Evolutionary conservation across 1,140 invertebrate genomes (phyloP), one percentile per base, ranked within the genome.

Genomic region (Rhyacophila brunnea): DNA sequence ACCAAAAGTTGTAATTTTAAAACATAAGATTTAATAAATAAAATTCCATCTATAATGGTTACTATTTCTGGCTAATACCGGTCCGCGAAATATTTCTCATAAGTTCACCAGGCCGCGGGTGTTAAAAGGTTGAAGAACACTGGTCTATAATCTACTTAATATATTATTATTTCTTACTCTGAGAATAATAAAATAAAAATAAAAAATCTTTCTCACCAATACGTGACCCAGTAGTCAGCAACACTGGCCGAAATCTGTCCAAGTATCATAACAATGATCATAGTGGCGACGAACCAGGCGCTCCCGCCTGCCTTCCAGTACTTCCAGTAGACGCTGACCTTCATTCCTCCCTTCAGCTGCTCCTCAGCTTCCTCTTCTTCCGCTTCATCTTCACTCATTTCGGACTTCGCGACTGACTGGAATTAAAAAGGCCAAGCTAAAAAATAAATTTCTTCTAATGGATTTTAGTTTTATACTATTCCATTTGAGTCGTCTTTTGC

Each of bases 221-320:
- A 75, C 2, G 78, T 79, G 13, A 81, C 75, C 78, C 78, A 81
- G 42, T 78, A 80, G 59, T 81, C 80, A 40, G 73, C 75, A 2
- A 76, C 67, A 6, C 75, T 80, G 1, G 77, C 74, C 0, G 77
- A 74, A 0, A 79, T 60, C 64, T 81, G 80, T 6, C 77, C 77
- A 14, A 80, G 46, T 1, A 81, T 58, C 7, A 81, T 69, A 2
- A 80, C 53, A 0, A 78, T n/a, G 1, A 78, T 55, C 71, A 78
- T 74, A 51, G 75, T 74, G 1, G 72, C 9, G 0, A 80, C 64
- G 19, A 71, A 66, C 1, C 68, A 67, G 0, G 68, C 54, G 17
- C 60, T 65, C 45, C 75, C 76, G 0, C 78, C 78, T n/a, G 74
- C 72, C 5, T 69, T 57, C 62, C 76, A 67, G 64, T 80, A 81